Base-by-base conservation (phyloP, 2,113 vertebrate species). In the Mustela lutreola region DNA sequence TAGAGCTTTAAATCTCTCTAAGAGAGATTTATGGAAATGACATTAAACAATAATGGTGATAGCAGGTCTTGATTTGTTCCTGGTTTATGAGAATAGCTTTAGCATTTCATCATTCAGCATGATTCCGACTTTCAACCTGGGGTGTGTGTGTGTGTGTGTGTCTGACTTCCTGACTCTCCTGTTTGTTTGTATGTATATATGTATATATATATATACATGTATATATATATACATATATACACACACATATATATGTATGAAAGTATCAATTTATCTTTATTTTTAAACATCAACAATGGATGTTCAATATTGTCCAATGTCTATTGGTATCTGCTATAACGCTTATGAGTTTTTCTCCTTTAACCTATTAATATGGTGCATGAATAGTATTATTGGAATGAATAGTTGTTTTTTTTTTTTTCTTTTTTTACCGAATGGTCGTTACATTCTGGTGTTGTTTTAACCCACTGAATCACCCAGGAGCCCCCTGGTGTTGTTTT, bases 171-270 rank as follows among this genome's bases (percentile, higher is more conserved):
- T 67, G 53, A 91, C 11, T 83, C 84, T 21, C 18, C 15, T 76
- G 14, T 45, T 88, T 81, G 92, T 4, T 31, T 11, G 2, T 31
- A 33, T 3, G 18, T 45, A 87, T 81, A 92, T 4, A 21, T 14
- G 2, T 31, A 33, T 3, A n/a, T 11, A 2, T n/a, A 36, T 36
- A 2, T 31, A 33, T 2, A n/a, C 8, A 2, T n/a, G 33, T 36
- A 45, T 50, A 58, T 15, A 50, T 15, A 50, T 11, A 45, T 11
- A n/a, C n/a, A n/a, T 24, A 33, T 1, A n/a, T 0, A 50, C 48
- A 50, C 48, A 50, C 48, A 14, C 12, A 14, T 9, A 2, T 31
- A 36, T 33, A 45, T 42, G 50, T 53, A 53, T 53, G 48, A 65
- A 65, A 95, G 26, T 50, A 53, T 53, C 15, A 10, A 92, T 67